Base-by-base conservation (phyloP, 2,113 vertebrate genomes). In the Syngnathus typhle region DNA sequence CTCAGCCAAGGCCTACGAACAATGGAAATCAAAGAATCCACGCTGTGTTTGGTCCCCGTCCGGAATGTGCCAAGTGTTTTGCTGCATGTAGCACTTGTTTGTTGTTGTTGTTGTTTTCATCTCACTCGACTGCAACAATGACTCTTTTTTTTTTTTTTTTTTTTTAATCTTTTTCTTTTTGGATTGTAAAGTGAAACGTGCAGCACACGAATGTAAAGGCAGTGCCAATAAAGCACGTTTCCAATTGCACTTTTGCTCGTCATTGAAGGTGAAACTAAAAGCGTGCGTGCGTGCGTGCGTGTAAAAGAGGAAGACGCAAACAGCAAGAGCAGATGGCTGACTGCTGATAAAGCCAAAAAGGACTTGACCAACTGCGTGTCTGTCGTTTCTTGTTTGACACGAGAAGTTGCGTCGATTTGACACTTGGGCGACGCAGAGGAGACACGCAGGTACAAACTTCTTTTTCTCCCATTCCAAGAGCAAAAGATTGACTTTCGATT, bases 211-310 rank as follows among this genome's bases (percentile, higher is more conserved):
- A 79, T 87, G 72, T 88, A 80, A 83, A 87, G 73, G 82, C 81
- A 87, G 84, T 88, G 80, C 81, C 72, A 85, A 87, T 89, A 86
- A 86, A 88, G 47, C 76, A n/a, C 65, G 71, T 70, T 67, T 63
- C 61, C 70, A 46, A 43, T 12, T 52, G 1, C 3, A 6, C 69
- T 5, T 60, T 2, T 23, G 6, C 12, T 0, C 36, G 11, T 16
- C 13, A 32, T 13, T 32, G 1, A 56, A 56, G 2, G 27, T 32
- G 27, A 56, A 32, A 0, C 6, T 7, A 32, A 27, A 36, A 56
- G 23, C 13, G 5, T 32, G n/a, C n/a, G n/a, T n/a, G n/a, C n/a
- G 27, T 32, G 3, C 27, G 27, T 32, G 3, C 27, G 27, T 32
- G 3, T 32, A 58, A 58, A 58, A 36, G 55, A 18, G 27, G 55